Percentiles rank a stretch among this genome's conserved stretches.
These are phyloP conservation scores for Stichodactyla helianthus DNA, from an alignment of 64 coral and sea anemone species.

Conservation along the genomic window DNA sequence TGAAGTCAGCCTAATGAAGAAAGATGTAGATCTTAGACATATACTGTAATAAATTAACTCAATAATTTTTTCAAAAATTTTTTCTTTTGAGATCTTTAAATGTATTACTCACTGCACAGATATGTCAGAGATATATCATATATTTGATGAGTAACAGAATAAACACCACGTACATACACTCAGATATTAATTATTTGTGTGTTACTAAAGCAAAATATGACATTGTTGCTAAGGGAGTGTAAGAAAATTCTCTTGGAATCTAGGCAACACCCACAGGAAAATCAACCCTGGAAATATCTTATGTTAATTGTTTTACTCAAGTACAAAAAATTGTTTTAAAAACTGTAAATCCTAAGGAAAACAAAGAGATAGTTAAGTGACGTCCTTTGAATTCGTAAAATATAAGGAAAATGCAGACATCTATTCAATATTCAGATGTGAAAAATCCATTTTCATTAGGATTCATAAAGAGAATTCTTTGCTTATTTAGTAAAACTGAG, in stretches of 20 bases:
- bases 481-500: too few species aligned
- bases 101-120: not conserved
- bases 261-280: not conserved
- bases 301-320: not conserved
- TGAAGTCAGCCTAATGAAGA: not conserved
- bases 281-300: not conserved
- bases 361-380: not conserved
- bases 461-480: too few species aligned
- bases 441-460: not conserved
- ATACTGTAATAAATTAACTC: not conserved
- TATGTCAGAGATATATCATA: not conserved
- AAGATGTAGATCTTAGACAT: not conserved
- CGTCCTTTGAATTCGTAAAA: not conserved
- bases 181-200: not conserved
- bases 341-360: not conserved
- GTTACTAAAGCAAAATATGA: not conserved
- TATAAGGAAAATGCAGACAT: not conserved
- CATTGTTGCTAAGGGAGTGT: not conserved
- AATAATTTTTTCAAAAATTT: too few species aligned
- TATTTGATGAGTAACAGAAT: too few species aligned
- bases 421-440: not conserved
- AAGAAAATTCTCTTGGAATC: not conserved
- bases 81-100: not conserved
- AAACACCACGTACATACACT: not conserved
- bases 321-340: not conserved